Evolutionary conservation across 2,888 invertebrate species (phyloP).

Genomic region (Steromphala cineraria): DNA sequence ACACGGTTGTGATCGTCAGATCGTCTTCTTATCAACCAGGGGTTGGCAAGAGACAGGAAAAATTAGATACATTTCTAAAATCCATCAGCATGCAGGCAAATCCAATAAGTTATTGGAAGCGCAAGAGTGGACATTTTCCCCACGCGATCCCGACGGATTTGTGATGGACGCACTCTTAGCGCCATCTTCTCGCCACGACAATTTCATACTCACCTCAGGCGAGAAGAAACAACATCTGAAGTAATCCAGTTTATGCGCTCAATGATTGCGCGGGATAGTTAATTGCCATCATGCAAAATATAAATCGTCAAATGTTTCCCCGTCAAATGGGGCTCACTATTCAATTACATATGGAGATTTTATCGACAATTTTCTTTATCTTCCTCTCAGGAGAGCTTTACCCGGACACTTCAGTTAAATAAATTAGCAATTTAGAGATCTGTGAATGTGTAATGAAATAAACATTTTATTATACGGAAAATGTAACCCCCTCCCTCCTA

Average conservation of each 20-base stretch:
- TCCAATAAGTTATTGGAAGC: conserved; percentile 15
- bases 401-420: conserved; percentile 6
- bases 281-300: conserved; percentile 20
- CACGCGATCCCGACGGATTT: neutral
- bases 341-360: conserved; percentile 21
- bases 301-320: conserved; percentile 19
- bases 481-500: neutral
- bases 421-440: conserved; percentile 19
- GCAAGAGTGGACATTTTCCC: neutral
- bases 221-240: conserved; percentile 12
- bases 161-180: conserved; percentile 2
- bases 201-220: neutral
- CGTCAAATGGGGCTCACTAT: conserved; percentile 11
- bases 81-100: conserved; percentile 26
- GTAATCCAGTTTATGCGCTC: conserved; percentile 9
- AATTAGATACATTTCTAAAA: conserved; percentile 36
- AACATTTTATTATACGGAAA: conserved; percentile 12
- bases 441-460: conserved; percentile 8
- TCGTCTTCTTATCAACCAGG: neutral
- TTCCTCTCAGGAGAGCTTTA: neutral
- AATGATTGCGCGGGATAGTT: neutral
- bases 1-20: neutral
- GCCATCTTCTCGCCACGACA: conserved; percentile 3
- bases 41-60: conserved; percentile 16
- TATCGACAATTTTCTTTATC: conserved; percentile 16